phyloP scores from a whole-genome alignment of 1,140 invertebrate species.

The Megalonaias nervosa region DNA sequence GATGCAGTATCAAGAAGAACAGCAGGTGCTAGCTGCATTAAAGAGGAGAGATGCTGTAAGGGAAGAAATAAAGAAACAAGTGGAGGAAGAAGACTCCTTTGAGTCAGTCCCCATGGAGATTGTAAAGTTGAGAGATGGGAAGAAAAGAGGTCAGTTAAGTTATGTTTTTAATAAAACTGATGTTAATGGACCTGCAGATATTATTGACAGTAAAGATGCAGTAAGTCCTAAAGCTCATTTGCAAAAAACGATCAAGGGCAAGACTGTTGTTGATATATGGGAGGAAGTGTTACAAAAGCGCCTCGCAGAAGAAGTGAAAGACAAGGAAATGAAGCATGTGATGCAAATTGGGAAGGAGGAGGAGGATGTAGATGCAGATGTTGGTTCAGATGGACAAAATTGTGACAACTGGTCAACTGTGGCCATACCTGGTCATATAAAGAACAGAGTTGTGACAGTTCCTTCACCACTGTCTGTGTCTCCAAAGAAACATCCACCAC shows the following conservation, averaged over 20 bases:
- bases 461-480: constrained; percentile 15
- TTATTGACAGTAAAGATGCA: neutral
- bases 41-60: constrained; percentile 43
- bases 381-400: constrained; percentile 15
- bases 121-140: constrained; percentile 50
- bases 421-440: constrained; percentile 25
- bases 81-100: constrained; percentile 39
- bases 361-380: constrained; percentile 12
- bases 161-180: constrained; percentile 28
- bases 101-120: constrained; percentile 56
- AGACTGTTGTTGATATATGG: constrained; percentile 35
- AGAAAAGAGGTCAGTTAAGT: constrained; percentile 40
- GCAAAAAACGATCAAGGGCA: constrained; percentile 22
- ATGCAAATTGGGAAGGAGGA: constrained; percentile 23
- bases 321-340: constrained; percentile 54
- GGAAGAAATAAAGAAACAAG: constrained; percentile 44
- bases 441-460: constrained; percentile 21
- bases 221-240: constrained; percentile 13
- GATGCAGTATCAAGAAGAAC: constrained; percentile 50
- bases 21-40: constrained; percentile 48
- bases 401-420: constrained; percentile 33
- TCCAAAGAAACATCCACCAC: constrained; percentile 5
- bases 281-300: constrained; percentile 57
- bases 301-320: constrained; percentile 61
- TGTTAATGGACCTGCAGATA: neutral